Base-by-base conservation (phyloP, 2,888 invertebrate genomes). In the Tipula helvola region DNA sequence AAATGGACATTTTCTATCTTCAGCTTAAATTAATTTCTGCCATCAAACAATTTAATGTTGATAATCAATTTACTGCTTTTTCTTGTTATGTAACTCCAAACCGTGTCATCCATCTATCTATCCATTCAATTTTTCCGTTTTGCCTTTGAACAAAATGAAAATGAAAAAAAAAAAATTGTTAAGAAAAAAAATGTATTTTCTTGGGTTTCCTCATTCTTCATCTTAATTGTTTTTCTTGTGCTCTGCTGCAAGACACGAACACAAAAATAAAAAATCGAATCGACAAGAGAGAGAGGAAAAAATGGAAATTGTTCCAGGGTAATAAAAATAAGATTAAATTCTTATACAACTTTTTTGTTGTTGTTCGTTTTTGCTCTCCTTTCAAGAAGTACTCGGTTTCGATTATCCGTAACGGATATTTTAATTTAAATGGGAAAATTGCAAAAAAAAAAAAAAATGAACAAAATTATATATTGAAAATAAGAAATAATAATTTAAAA, bases 311-410 rank as follows among this genome's bases (percentile, higher is more conserved):
- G 71, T 85, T 85, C 42, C 42, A 85, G 41, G 85, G 85, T 85
- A 85, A 85, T 85, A 85, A 85, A 85, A 85, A 85, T 85, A 85
- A 85, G 85, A 85, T 85, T 85, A 85, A 85, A 85, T 85, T 85
- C 85, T 85, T 85, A 44, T 42, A 85, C 42, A 42, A 42, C 42
- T 85, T 42, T 85, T 44, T 85, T 85, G 8, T 41, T 85, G 16
- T 10, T 28, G 28, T 28, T 71, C 71, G 71, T 71, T 71, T 71
- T 71, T 71, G 12, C 71, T 71, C 28, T 71, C 71, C 71, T 71
- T 71, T 71, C 71, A 28, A 71, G 71, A 71, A 71, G 71, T 71
- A 71, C 71, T 71, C 71, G 71, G 85, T 85, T 85, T 85, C 85
- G 85, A 44, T 85, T 85, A 85, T 85, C 71, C 85, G 85, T 85